phyloP scores from a whole-genome alignment of 2,888 invertebrate species.

The Tinea pellionella region DNA sequence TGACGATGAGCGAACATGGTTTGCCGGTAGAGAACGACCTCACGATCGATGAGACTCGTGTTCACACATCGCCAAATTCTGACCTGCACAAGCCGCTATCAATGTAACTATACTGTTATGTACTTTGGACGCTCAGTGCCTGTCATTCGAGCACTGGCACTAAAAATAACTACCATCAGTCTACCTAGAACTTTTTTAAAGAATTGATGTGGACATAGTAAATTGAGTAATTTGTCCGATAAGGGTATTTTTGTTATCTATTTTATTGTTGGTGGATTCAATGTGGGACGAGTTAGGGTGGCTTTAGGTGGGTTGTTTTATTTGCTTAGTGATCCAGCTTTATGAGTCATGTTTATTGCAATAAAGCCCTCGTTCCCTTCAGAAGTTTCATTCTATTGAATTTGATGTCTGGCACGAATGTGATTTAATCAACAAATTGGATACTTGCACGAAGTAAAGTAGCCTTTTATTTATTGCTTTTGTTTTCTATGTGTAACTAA shows the following conservation, averaged over 20 bases:
- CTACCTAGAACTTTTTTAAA: too few species aligned
- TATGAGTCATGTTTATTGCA: constrained; percentile 47
- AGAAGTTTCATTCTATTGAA: constrained; percentile 13
- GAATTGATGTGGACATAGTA: background rate
- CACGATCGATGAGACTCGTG: too few species aligned
- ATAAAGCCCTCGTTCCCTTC: constrained; percentile 28
- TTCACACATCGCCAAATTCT: too few species aligned
- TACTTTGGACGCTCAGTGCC: too few species aligned
- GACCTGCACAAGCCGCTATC: too few species aligned
- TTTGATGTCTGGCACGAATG: constrained; percentile 10
- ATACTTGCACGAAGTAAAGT: background rate
- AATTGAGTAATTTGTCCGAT: constrained; percentile 30
- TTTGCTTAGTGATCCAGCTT: constrained; percentile 46
- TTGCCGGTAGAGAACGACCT: too few species aligned
- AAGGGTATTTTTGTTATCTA: constrained; percentile 23
- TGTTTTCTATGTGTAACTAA: background rate
- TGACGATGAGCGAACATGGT: too few species aligned
- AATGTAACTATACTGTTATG: too few species aligned
- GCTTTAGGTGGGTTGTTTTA: constrained; percentile 34
- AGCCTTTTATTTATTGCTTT: constrained; percentile 7
- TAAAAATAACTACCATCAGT: too few species aligned
- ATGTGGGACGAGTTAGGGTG: background rate
- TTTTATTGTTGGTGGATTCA: constrained; percentile 33
- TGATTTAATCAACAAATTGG: constrained; percentile 12
- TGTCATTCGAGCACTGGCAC: too few species aligned